Base-by-base conservation (phyloP, 1,140 invertebrate genomes). In the Bombus affinis region DNA sequence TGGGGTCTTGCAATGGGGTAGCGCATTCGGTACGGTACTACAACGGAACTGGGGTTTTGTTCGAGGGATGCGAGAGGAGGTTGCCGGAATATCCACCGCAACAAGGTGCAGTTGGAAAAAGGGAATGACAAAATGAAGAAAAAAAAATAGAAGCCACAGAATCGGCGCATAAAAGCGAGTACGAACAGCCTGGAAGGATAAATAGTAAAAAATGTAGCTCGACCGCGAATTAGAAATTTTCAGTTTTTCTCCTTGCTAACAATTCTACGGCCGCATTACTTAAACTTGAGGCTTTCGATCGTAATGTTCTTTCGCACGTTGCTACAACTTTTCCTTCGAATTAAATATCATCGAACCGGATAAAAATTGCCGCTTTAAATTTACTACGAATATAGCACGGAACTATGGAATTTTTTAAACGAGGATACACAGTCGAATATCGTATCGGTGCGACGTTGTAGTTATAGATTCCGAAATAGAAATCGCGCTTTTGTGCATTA, bases 171-270 rank as follows among this genome's bases (percentile, higher is more conserved):
- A 82, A 89, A 81, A 76, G 62, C 59, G 73, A 62, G 8, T 37
- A 32, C 32, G 72, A 65, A 68, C 37, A 62, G 47, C 39, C n/a
- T 59, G 37, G 28, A 25, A 66, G 53, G 32, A 71, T 75, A 86
- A 85, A 81, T 83, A 78, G 59, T 39, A 74, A 80, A 80, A 89
- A 85, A 66, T 74, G 72, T 77, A 66, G 62, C 79, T 68, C 81
- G 80, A 90, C 88, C 88, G 75, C 88, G 84, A 89, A 89, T 89
- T 89, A 80, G 68, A 83, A 83, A 86, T 83, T 77, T 86, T 53
- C 42, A 53, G 42, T 62, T 53, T 65, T 73, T 80, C 72, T 59
- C 42, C 70, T 79, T n/a, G 44, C 28, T 53, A 44, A 65, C 83
- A 53, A 57, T 75, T 53, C 37, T n/a, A 53, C n/a, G 35, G 44